Evolutionary conservation across 2,113 vertebrate species (phyloP).

Genomic region (Lepisosteus osseus): DNA sequence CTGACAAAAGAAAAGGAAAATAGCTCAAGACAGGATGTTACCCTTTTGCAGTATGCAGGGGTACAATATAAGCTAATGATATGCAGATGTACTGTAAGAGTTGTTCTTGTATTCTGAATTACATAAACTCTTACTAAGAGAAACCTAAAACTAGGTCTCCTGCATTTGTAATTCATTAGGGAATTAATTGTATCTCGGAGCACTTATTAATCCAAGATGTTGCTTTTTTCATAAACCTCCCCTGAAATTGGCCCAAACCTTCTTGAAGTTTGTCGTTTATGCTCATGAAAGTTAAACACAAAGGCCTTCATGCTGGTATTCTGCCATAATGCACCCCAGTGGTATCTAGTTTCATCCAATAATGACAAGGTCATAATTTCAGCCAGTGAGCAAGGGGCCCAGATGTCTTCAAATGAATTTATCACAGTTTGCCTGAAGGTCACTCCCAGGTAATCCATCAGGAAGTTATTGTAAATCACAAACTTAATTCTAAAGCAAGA

Average conservation of each 20-base stretch:
- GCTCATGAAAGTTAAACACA: constrained; percentile 60
- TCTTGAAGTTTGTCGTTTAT: constrained; percentile 32
- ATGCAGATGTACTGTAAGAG: constrained; percentile 58
- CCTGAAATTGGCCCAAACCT: constrained; percentile 39
- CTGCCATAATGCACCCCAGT: constrained; percentile 60
- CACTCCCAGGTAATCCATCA: constrained; percentile 90
- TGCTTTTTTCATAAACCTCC: constrained; percentile 24
- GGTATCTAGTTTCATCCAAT: constrained; percentile 80
- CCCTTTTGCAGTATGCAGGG: constrained; percentile 65
- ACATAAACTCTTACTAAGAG: constrained; percentile 48
- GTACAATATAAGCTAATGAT: constrained; percentile 61
- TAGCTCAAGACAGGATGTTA: constrained; percentile 53
- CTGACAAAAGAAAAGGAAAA: constrained; percentile 65
- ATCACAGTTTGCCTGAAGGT: constrained; percentile 82
- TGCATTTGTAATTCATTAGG: constrained; percentile 54
- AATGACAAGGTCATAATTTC: constrained; percentile 79
- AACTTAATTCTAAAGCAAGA: constrained; percentile 49
- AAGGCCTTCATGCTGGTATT: constrained; percentile 58
- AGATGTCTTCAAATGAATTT: constrained; percentile 93
- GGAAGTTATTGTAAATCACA: constrained; percentile 74
- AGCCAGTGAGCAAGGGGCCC: constrained; percentile 69
- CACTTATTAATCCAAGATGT: constrained; percentile 43
- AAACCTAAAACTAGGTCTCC: constrained; percentile 45
- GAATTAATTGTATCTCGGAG: constrained; percentile 53
- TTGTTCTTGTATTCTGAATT: constrained; percentile 52